Conservation (phyloP, 2,888 invertebrate species). For the Leuctra nigra region DNA sequence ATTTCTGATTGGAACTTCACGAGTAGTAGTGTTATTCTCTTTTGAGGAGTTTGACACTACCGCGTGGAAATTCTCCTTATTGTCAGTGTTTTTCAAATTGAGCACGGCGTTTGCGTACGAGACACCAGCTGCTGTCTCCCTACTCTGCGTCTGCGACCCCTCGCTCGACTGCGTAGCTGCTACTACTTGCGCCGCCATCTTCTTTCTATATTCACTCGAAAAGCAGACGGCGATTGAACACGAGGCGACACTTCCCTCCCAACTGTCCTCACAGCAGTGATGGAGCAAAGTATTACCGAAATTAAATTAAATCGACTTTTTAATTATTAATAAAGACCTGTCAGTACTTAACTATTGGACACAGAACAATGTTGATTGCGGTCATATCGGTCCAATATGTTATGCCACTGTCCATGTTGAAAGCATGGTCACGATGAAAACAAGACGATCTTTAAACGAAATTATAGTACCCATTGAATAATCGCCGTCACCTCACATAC, state of each 20-base stretch:
- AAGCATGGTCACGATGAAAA: conserved; percentile 25
- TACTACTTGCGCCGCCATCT: conserved; percentile 27
- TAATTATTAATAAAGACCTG: too few relatives aligned
- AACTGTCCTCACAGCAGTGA: too few relatives aligned
- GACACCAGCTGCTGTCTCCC: conserved; percentile 44
- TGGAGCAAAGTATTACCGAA: too few relatives aligned
- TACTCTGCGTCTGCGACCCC: conserved; percentile 24
- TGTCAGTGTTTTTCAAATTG: conserved; percentile 53
- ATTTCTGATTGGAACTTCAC: conserved; percentile 25
- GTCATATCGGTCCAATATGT: conserved; percentile 25
- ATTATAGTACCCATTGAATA: background rate
- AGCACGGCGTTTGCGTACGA: conserved; percentile 67
- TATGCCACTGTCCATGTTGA: conserved; percentile 21
- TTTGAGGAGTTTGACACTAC: conserved; percentile 20
- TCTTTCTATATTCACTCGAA: conserved; percentile 6
- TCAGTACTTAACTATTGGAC: too few relatives aligned
- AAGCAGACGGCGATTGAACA: too few relatives aligned
- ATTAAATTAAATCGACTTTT: too few relatives aligned
- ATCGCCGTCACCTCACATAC: background rate
- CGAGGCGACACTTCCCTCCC: too few relatives aligned
- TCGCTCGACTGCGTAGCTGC: conserved; percentile 24
- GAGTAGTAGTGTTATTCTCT: conserved; percentile 23
- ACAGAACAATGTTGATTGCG: too few relatives aligned
- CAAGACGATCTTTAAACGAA: conserved; percentile 4
- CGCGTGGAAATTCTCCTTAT: conserved; percentile 51